These are phyloP conservation scores for Zeugodacus cucurbitae DNA, from an alignment of 1,140 invertebrate species.

Conservation along the genomic window DNA sequence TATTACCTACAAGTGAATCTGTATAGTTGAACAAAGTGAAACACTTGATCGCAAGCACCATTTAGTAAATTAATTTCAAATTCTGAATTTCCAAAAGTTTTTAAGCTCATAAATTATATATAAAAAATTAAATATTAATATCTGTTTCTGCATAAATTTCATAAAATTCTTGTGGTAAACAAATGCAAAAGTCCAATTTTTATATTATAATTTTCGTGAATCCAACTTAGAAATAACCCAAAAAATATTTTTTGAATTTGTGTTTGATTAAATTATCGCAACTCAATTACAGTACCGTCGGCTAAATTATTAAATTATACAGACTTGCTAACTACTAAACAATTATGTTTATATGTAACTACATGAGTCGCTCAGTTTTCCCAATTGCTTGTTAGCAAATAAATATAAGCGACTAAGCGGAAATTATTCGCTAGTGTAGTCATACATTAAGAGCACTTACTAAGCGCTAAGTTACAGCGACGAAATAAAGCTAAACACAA, in stretches of 20 bases:
- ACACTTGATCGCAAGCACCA: no score
- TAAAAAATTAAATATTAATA: no score
- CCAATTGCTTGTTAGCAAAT: not conserved
- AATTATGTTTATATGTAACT: not conserved
- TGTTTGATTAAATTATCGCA: not conserved
- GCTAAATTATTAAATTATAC: not conserved
- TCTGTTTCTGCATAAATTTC: no score
- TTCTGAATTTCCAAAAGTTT: no score
- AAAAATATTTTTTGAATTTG: not conserved
- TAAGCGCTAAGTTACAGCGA: not conserved
- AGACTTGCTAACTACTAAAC: not conserved
- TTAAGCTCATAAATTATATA: no score
- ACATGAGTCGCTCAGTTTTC: not conserved
- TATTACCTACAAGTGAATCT: no score
- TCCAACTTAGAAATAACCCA: no score
- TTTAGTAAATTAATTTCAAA: no score
- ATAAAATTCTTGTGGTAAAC: no score
- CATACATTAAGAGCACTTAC: conserved; percentile 11
- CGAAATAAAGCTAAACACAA: not conserved
- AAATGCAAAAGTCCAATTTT: no score
- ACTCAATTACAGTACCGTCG: not conserved
- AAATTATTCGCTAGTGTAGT: not conserved
- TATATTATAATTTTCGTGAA: no score
- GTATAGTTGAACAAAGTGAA: no score
- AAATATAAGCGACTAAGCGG: conserved; percentile 3